phyloP scores from a whole-genome alignment of 2,888 invertebrate genomes.

The Latheticus oryzae region DNA sequence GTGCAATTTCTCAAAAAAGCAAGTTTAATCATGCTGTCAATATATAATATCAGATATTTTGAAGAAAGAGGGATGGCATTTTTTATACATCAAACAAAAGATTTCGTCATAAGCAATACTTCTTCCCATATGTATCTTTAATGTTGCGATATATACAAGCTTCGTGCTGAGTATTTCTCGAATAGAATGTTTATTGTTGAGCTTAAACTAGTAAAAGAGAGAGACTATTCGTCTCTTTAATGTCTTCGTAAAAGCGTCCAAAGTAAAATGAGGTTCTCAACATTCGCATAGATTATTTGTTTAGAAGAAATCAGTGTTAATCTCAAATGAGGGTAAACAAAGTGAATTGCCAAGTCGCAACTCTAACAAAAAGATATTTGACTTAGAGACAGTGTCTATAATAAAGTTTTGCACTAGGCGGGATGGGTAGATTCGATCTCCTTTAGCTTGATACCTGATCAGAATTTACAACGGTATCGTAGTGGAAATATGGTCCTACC shows the following conservation, averaged over 20 bases:
- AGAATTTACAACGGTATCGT: slow-evolving; percentile 55
- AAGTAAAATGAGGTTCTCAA: slow-evolving; percentile 13
- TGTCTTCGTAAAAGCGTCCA: slow-evolving; percentile 5
- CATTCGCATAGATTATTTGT: slow-evolving; percentile 28
- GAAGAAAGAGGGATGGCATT: neutral
- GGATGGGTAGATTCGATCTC: slow-evolving; percentile 53
- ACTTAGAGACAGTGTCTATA: slow-evolving; percentile 58
- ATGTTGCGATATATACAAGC: no score
- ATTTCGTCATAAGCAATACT: neutral
- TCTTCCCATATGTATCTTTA: neutral
- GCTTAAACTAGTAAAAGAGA: neutral
- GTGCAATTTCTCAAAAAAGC: no score
- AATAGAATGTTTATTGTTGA: slow-evolving; percentile 4
- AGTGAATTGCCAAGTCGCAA: slow-evolving; percentile 51
- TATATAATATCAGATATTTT: no score
- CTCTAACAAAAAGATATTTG: slow-evolving; percentile 57
- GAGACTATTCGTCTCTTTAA: neutral
- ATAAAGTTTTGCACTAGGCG: slow-evolving; percentile 58
- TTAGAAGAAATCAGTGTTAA: slow-evolving; percentile 28
- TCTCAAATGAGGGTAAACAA: slow-evolving; percentile 45
- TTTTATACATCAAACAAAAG: neutral
- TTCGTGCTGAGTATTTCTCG: no score
- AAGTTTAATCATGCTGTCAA: no score
- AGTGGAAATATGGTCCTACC: slow-evolving; percentile 50
- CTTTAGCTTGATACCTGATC: slow-evolving; percentile 53